Base-by-base conservation (phyloP, 2,888 invertebrate genomes). In the Pristionchus japonicus region DNA sequence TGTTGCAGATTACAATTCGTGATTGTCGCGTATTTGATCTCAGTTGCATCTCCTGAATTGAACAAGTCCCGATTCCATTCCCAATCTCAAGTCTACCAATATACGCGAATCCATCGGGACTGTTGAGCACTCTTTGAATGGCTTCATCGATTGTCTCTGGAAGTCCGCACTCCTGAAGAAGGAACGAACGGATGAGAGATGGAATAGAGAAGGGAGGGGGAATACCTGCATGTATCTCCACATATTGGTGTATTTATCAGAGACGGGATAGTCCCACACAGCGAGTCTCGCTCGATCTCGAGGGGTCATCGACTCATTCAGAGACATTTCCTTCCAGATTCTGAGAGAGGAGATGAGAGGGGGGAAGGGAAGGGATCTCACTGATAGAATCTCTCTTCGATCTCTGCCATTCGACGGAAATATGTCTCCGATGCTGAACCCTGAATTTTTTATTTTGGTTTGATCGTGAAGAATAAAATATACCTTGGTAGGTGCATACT, bases 201-300 rank as follows among this genome's bases (percentile, higher is more conserved):
- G 43, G 4, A 77, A n/a, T n/a, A n/a, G n/a, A n/a, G 13, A n/a
- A 9, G 31, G 31, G 27, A 6, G 6, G 23, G 13, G 13, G 11
- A 6, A 43, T 43, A 64, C 85, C 74, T 92, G 91, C 92, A 92
- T 92, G 86, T 91, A 92, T 64, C 98, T 97, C 97, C 98, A 98
- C 97, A 99, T 98, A 95, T 98, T 99, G 70, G 98, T 98, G 95
- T 98, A 99, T 94, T 98, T 98, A 95, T 99, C 98, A 93, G 98
- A 98, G 0, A 99, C 98, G 0, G 99, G 99, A 95, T 99, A 99
- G 95, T 99, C 98, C 98, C 98, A 99, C 0, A 99, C 99, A 0
- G 99, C 98, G 27, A 98, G 95, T 95, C 98, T 97, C 0, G 98
- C 97, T 49, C 98, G 96, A 94, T 98, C 98, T 7, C 97, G 96